Conservation (phyloP, 2,888 invertebrate species). For the Melitaea athalia region DNA sequence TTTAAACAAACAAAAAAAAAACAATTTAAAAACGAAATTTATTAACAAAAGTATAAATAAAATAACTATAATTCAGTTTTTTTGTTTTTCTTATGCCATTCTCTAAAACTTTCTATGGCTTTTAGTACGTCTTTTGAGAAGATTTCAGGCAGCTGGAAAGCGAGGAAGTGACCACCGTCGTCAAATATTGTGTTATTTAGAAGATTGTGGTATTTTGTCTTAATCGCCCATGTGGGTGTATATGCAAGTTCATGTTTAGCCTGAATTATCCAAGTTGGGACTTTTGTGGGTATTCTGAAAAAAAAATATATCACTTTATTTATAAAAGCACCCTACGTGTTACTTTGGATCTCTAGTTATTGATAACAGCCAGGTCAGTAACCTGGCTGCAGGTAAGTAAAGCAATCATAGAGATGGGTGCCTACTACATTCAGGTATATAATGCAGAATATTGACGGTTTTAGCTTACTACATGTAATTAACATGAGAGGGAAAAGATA, state of each 20-base stretch:
- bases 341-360: too few relatives aligned
- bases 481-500: too few relatives aligned
- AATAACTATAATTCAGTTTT: conserved; percentile 45
- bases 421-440: too few relatives aligned
- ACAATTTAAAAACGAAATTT: not conserved
- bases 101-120: conserved; percentile 58
- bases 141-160: conserved; percentile 88
- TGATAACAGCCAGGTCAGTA: too few relatives aligned
- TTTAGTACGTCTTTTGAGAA: conserved; percentile 86
- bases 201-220: conserved; percentile 84
- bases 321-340: too few relatives aligned
- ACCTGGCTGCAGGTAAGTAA: too few relatives aligned
- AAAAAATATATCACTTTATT: conserved; percentile 14
- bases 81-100: conserved; percentile 42
- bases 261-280: conserved; percentile 62
- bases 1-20: not conserved
- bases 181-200: conserved; percentile 83
- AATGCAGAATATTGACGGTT: too few relatives aligned
- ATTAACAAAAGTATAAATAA: conserved; percentile 32
- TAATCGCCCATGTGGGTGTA: conserved; percentile 81
- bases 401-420: too few relatives aligned
- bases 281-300: conserved; percentile 83
- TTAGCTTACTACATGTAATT: too few relatives aligned
- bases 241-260: conserved; percentile 87
- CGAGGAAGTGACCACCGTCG: conserved; percentile 92